A percentile compares a stretch with the other conserved stretches of the same genome.
Evolutionary conservation across 2,113 vertebrate genomes (phyloP).

Genomic region (Orycteropus afer): DNA sequence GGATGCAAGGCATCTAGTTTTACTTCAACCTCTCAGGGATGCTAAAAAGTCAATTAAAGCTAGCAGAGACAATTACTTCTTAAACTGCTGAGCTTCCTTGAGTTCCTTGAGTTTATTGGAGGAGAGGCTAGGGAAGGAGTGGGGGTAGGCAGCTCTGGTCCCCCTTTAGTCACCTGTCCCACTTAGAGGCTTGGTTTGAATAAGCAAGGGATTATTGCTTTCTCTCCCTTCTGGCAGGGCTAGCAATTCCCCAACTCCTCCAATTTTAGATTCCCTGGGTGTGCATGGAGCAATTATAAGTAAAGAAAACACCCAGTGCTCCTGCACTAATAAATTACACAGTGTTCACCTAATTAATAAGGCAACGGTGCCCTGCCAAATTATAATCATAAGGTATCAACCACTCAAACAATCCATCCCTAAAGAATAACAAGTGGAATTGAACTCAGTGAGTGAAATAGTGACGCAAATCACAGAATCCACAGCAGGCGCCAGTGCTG

Average conservation of each 20-base stretch:
- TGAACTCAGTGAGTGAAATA: background rate
- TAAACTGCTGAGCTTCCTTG: background rate
- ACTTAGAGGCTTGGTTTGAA: constrained; percentile 26
- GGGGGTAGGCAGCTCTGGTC: background rate
- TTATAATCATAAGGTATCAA: constrained; percentile 69
- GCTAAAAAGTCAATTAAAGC: constrained; percentile 49
- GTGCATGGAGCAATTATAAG: constrained; percentile 75
- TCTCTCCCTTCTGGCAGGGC: constrained; percentile 45
- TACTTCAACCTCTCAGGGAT: background rate
- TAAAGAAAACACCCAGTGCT: constrained; percentile 73
- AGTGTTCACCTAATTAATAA: constrained; percentile 77
- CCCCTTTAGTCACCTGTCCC: background rate
- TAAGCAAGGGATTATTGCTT: constrained; percentile 56
- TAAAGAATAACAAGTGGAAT: constrained; percentile 43
- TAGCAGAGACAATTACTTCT: constrained; percentile 57
- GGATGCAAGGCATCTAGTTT: constrained; percentile 18
- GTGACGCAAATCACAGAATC: background rate
- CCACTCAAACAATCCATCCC: constrained; percentile 55
- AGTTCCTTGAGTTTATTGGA: background rate
- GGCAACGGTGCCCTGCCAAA: constrained; percentile 60
- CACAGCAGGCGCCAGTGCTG: background rate
- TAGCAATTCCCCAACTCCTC: constrained; percentile 63
- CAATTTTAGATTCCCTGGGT: constrained; percentile 69
- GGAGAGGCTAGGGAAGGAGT: rapidly evolving
- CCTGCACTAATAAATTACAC: constrained; percentile 74